These are phyloP conservation scores for Clostera curtula DNA, from an alignment of 2,888 invertebrate genomes.

Conservation along the genomic window DNA sequence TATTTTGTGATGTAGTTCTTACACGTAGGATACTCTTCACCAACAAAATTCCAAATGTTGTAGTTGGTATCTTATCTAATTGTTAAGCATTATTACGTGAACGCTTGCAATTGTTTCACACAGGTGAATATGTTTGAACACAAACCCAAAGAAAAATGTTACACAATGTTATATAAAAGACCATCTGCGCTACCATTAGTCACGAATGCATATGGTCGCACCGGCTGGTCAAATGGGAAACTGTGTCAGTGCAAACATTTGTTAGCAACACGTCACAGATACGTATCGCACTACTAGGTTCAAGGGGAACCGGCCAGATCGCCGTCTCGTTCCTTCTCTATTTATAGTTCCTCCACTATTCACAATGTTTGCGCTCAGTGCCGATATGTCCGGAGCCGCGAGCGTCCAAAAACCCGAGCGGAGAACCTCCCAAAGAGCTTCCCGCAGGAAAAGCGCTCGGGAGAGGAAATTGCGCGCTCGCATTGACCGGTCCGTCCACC, in stretches of 20 bases:
- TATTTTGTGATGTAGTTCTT: no score
- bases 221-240: slow-evolving; percentile 64
- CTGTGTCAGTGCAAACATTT: slow-evolving; percentile 68
- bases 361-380: slow-evolving; percentile 65
- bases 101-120: slow-evolving; percentile 14
- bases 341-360: slow-evolving; percentile 69
- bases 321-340: slow-evolving; percentile 66
- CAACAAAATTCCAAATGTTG: no score
- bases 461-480: slow-evolving; percentile 31
- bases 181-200: slow-evolving; percentile 49
- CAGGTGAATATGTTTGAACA: slow-evolving; percentile 28
- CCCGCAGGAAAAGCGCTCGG: slow-evolving; percentile 33
- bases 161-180: slow-evolving; percentile 33
- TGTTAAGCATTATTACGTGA: slow-evolving; percentile 12
- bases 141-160: slow-evolving; percentile 26
- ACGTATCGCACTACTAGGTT: slow-evolving; percentile 57
- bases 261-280: slow-evolving; percentile 56
- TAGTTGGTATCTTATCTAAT: slow-evolving; percentile 1
- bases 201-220: slow-evolving; percentile 57
- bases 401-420: slow-evolving; percentile 49
- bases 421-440: slow-evolving; percentile 38
- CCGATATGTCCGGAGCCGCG: slow-evolving; percentile 69
- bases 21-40: no score
- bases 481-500: slow-evolving; percentile 19
- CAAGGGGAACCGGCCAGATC: slow-evolving; percentile 70